Conservation (phyloP, 37 sponge, comb jelly and placozoan genomes). For the Ephydatia muelleri region DNA sequence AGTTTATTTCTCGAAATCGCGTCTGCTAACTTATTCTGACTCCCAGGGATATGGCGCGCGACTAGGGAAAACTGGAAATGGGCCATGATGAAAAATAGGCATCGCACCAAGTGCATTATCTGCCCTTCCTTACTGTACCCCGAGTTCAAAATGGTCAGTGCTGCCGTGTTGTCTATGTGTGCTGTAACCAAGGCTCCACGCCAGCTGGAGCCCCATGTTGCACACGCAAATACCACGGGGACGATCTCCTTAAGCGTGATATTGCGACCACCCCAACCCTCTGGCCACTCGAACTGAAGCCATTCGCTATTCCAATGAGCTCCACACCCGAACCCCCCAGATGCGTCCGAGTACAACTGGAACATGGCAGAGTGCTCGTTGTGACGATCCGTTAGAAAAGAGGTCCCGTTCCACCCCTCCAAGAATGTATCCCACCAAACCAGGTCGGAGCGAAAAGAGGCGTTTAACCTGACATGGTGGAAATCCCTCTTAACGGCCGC, state of each 20-base stretch:
- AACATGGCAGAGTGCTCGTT: neutral
- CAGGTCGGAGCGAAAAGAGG: slow-evolving; percentile 21
- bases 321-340: slow-evolving; percentile 50
- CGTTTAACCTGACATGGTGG: slow-evolving; percentile 19
- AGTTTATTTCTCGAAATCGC: slow-evolving; percentile 40
- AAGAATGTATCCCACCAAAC: too few species aligned
- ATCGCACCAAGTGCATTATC: slow-evolving; percentile 53
- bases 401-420: slow-evolving; percentile 39
- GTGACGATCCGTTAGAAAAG: neutral
- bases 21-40: slow-evolving; percentile 43
- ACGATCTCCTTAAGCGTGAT: slow-evolving; percentile 64
- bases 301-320: slow-evolving; percentile 21
- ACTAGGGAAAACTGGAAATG: neutral
- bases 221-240: slow-evolving; percentile 46
- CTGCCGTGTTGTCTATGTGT: slow-evolving; percentile 50
- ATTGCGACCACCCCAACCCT: neutral
- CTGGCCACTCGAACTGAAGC: slow-evolving; percentile 47
- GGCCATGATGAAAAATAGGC: slow-evolving; percentile 45
- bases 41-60: slow-evolving; percentile 41
- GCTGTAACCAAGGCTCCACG: slow-evolving; percentile 5
- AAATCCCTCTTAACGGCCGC: neutral
- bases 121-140: slow-evolving; percentile 19
- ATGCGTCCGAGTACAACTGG: slow-evolving; percentile 31
- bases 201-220: slow-evolving; percentile 56
- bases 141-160: slow-evolving; percentile 23